Evolutionary conservation across 2,888 invertebrate genomes (phyloP), one percentile per base, ranked within the genome.

Genomic region (Catotricha subobsoleta): DNA sequence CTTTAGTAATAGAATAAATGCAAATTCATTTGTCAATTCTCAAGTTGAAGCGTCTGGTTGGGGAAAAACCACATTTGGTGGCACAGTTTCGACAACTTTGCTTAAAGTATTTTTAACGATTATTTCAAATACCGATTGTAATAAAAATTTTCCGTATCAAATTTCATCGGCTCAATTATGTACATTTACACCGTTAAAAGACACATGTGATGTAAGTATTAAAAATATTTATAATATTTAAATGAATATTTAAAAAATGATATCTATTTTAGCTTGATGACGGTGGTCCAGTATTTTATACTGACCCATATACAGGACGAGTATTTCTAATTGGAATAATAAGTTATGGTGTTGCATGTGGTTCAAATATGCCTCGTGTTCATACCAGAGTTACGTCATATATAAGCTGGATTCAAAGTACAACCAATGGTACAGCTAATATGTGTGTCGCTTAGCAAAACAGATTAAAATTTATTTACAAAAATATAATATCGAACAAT

Each of bases 371-470:
- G 41, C 71, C 74, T 1, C 65, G 65, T 25, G 62, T 75, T 3
- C 74, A 74, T 52, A 67, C 68, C 1, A 61, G 69, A 41, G 62
- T 76, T 3, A 64, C 70, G n/a, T 58, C 65, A 2, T 71, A 62
- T 53, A 46, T 75, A 2, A 55, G 64, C n/a, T 76, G 75, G 74
- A 71, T 76, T 34, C 48, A 25, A 16, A 7, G 4, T 3, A 36
- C 7, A 10, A 25, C 36, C 2, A 36, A 36, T 13, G 25, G 25
- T 10, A 3, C 13, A n/a, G 10, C 6, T 25, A 25, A 10, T 25
- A 25, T 36, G 13, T 36, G 36, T 10, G 25, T 36, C n/a, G 25
- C 23, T 23, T 36, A 31, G n/a, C n/a, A n/a, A n/a, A n/a, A n/a
- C n/a, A n/a, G n/a, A n/a, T n/a, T n/a, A n/a, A n/a, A n/a, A n/a